Evolutionary conservation across 2,888 invertebrate genomes (phyloP).

Genomic region (Maniola hyperantus): DNA sequence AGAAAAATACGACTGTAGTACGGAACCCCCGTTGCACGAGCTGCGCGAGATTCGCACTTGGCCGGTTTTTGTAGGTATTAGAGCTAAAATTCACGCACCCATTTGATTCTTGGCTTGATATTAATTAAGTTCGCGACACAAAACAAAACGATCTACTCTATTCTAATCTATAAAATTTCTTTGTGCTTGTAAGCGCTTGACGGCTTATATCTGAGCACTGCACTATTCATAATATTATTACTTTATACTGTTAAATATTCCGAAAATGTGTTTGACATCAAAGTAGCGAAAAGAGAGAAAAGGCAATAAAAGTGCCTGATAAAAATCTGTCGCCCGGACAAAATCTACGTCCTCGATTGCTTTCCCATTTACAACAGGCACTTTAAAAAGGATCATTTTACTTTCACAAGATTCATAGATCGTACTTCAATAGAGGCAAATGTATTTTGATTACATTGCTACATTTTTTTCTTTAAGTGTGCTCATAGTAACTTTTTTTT

Average conservation of each 20-base stretch:
- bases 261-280: background rate
- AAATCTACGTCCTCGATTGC: constrained; percentile 24
- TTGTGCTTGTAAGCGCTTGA: too few species aligned
- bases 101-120: too few species aligned
- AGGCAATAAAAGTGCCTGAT: constrained; percentile 16
- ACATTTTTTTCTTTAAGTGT: background rate
- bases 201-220: too few species aligned
- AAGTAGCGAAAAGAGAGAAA: background rate
- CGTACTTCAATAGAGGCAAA: background rate
- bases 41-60: too few species aligned
- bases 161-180: too few species aligned
- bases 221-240: too few species aligned
- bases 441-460: constrained; percentile 5
- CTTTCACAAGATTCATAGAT: background rate
- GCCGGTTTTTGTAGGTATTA: too few species aligned
- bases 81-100: too few species aligned
- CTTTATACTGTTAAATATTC: background rate
- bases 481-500: background rate
- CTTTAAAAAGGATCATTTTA: constrained; percentile 13
- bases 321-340: constrained; percentile 15
- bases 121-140: too few species aligned
- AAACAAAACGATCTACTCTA: too few species aligned
- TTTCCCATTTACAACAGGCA: constrained; percentile 27
- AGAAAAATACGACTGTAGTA: too few species aligned
- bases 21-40: too few species aligned